Conservation (phyloP, 2,113 vertebrate species). For the Cavia porcellus region DNA sequence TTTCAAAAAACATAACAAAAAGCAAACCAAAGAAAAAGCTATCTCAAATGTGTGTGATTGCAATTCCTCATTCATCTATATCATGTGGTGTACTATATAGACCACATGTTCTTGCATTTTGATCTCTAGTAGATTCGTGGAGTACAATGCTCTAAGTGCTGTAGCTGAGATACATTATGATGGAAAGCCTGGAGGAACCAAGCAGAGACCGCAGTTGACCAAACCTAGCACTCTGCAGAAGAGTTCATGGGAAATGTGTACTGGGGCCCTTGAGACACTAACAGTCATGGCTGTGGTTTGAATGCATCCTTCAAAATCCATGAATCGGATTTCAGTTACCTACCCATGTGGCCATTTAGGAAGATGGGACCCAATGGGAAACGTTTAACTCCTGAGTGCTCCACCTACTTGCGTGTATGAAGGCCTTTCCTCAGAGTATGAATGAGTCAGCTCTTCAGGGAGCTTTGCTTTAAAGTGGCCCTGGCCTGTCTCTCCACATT, state of each 20-base stretch:
- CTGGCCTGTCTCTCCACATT: no score
- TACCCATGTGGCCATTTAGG: neutral
- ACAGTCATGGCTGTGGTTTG: neutral
- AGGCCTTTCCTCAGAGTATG: neutral
- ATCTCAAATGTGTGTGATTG: neutral
- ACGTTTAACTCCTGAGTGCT: neutral
- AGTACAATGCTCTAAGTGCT: neutral
- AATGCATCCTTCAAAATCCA: neutral
- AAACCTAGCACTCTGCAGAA: neutral
- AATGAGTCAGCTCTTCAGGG: neutral
- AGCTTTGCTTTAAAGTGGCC: neutral
- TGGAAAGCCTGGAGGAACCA: neutral
- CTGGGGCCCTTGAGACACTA: neutral
- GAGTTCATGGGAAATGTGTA: neutral
- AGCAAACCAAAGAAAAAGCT: neutral
- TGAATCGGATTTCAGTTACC: no score
- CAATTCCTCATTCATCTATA: neutral
- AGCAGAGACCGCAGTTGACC: accelerated
- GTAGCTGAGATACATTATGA: neutral
- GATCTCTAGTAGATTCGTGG: neutral
- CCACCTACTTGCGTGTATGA: neutral
- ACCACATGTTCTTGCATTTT: neutral
- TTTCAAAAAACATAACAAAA: neutral
- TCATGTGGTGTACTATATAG: neutral
- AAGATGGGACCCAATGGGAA: neutral